Evolutionary conservation across 2,113 vertebrate species (phyloP).

Genomic region (Herpetotheres cachinnans): DNA sequence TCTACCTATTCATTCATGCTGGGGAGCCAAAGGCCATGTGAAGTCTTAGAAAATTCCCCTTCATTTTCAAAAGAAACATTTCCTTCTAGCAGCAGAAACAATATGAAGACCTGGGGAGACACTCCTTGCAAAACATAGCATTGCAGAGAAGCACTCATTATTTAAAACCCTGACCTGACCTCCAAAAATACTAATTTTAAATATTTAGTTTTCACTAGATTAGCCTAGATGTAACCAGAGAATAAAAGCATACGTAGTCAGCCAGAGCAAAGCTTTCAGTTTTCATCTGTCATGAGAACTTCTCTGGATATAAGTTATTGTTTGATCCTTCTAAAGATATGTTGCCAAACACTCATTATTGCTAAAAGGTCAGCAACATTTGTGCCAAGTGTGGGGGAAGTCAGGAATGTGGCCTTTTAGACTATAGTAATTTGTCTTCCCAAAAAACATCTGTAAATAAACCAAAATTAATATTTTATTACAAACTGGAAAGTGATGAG

Average conservation of each 20-base stretch:
- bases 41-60: not conserved
- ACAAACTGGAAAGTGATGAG: not conserved
- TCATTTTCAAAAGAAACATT: not conserved
- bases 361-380: not conserved
- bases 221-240: not conserved
- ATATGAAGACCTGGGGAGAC: not conserved
- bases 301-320: not conserved
- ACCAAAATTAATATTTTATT: constrained; percentile 19
- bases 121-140: not conserved
- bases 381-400: constrained; percentile 2
- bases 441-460: constrained; percentile 10
- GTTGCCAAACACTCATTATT: constrained; percentile 13
- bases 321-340: not conserved
- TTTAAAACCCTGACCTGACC: not conserved
- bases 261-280: not conserved
- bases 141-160: not conserved
- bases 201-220: not conserved
- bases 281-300: not conserved
- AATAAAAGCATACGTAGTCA: not conserved
- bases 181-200: not conserved
- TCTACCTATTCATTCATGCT: not conserved
- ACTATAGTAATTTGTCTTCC: not conserved
- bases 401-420: not conserved
- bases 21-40: not conserved
- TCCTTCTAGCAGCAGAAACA: not conserved